Base-by-base conservation (phyloP, 2,888 invertebrate genomes). In the Napeogenes sylphis region DNA sequence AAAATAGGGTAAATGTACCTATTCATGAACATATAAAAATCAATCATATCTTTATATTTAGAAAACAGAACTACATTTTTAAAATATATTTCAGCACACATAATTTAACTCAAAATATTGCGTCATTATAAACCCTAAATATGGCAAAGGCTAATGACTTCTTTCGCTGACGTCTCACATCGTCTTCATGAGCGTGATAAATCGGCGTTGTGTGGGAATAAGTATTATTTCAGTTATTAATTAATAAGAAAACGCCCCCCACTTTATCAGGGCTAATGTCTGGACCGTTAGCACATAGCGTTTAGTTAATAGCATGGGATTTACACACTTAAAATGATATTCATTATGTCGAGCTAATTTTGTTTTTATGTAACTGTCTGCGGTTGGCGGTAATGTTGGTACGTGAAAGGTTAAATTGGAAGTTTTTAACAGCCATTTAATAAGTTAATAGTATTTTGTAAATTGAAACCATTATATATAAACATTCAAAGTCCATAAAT, bases 111-210 rank as follows among this genome's bases (percentile, higher is more conserved):
- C 35, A 53, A 54, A 46, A 56, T 63, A 46, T 63, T 2, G 33
- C 38, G 51, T 61, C 55, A 63, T 62, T 60, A 54, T 54, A 62
- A 13, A 47, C 42, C 45, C 54, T 81, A 73, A 79, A 77, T 75
- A 60, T 55, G 77, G 77, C 73, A 77, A 73, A 71, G 72, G 80
- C 79, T 87, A 87, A 88, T 88, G 84, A 84, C 84, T 87, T 87
- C 84, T 82, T 84, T 81, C 77, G 87, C 84, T 88, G 87, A 89
- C 87, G 86, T 84, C 80, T 79, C 70, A 82, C 85, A 85, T 88
- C 85, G 83, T 84, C 51, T 87, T 80, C 84, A 86, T 85, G 84
- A 86, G 82, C 84, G 79, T 87, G 87, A 87, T 87, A 81, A 84
- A 87, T 88, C 81, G 21, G 21, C 21, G 84, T 83, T 82, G 85